Evolutionary conservation across 2,797 vertebrate species (phyloP).

Genomic region (Smutsia temminckii): DNA sequence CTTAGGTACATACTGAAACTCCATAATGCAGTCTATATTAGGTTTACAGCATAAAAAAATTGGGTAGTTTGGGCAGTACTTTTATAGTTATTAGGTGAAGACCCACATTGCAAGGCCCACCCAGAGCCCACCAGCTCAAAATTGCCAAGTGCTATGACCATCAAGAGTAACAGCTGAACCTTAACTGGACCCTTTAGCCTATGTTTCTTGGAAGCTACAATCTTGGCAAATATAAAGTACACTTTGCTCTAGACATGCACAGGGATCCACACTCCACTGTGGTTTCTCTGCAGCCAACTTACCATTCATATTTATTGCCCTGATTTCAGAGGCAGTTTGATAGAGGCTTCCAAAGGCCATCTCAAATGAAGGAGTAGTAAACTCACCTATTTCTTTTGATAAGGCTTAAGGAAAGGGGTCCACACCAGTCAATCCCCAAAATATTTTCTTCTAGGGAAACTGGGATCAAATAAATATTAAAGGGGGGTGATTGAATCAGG

Average conservation of each 20-base stretch:
- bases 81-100: conserved; percentile 6
- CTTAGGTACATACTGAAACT: conserved; percentile 38
- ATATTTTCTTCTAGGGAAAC: neutral
- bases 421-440: neutral
- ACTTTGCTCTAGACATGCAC: neutral
- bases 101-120: neutral
- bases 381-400: neutral
- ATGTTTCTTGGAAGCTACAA: neutral
- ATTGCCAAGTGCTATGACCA: neutral
- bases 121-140: neutral
- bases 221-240: conserved; percentile 12
- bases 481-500: neutral
- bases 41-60: conserved; percentile 29
- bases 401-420: neutral
- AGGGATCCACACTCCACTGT: neutral
- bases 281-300: neutral
- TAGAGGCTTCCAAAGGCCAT: neutral
- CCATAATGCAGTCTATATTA: neutral
- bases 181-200: neutral
- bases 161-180: neutral
- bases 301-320: neutral
- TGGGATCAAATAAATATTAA: conserved; percentile 28
- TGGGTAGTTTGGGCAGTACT: neutral
- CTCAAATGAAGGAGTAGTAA: neutral
- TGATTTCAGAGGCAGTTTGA: neutral